Conservation (phyloP, 2,888 invertebrate genomes). For the Caenorhabditis sinica region DNA sequence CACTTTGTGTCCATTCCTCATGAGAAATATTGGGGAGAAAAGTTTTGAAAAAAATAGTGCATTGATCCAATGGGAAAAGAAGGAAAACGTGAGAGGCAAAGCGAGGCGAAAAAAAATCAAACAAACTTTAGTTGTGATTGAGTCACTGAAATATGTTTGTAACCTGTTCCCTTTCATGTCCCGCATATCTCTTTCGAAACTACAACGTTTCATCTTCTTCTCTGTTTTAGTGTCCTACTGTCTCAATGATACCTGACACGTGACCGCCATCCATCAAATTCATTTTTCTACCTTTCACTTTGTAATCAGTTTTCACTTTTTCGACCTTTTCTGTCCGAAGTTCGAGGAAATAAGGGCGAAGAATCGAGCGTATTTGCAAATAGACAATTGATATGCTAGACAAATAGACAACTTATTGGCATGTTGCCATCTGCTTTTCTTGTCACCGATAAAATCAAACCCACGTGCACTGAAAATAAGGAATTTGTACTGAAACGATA, state of each 20-base stretch:
- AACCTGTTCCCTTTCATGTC: constrained; percentile 39
- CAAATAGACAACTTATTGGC: constrained; percentile 36
- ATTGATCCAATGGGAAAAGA: constrained; percentile 8
- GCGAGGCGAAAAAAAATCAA: constrained; percentile 28
- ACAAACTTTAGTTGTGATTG: constrained; percentile 44
- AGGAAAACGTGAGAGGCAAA: constrained; percentile 12
- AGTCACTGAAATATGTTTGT: constrained; percentile 48
- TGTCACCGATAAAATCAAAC: not conserved
- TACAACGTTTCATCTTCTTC: not conserved
- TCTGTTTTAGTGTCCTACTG: not conserved
- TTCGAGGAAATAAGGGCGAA: constrained; percentile 15
- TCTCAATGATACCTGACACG: constrained; percentile 24
- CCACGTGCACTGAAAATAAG: constrained; percentile 4
- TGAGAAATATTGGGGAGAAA: constrained; percentile 8
- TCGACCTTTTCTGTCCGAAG: constrained; percentile 6
- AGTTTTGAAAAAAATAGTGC: constrained; percentile 8
- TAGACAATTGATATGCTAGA: constrained; percentile 41
- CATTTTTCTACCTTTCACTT: constrained; percentile 1
- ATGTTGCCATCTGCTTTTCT: constrained; percentile 34
- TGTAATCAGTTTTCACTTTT: constrained; percentile 36
- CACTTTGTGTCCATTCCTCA: constrained; percentile 39
- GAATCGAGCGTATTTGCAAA: constrained; percentile 23
- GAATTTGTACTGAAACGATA: constrained; percentile 3
- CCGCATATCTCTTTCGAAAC: constrained; percentile 4
- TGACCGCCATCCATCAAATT: constrained; percentile 20